Base-by-base conservation (phyloP, 1,140 invertebrate species). In the Chironomus tepperi region DNA sequence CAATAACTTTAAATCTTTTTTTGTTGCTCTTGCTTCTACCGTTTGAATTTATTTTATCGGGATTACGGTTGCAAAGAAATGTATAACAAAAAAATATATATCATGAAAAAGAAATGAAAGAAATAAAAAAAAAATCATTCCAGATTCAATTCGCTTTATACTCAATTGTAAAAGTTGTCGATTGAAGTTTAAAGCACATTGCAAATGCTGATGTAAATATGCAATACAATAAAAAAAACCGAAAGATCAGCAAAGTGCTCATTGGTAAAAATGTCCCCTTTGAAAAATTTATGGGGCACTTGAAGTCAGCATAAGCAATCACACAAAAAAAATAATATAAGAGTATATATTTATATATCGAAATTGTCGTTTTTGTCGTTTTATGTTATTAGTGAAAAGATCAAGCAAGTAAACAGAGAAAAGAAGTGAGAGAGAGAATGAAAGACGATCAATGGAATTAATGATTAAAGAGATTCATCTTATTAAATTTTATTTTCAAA, bases 401-500 rank as follows among this genome's bases (percentile, higher is more conserved):
- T 34, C 24, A 34, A 34, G 24, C 24, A 34, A 34, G 24, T 34
- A 34, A 34, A 34, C 24, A 34, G 24, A 34, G 24, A 34, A 34
- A 34, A 34, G 24, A 34, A 34, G 24, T 57, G 47, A 57, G 47
- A 34, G 24, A 34, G 47, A 57, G 47, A 57, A 57, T 34, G 24
- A 34, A 34, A 34, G 24, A 34, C 24, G 24, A 34, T 34, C 24
- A 34, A 34, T 57, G 47, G 47, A 57, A 57, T 57, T 57, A 57
- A 57, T 57, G 47, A 57, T 57, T 57, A 57, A 57, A 57, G n/a
- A 57, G 8, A 57, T 57, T 57, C 47, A 57, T 57, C 47, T 57
- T 57, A 57, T 57, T 57, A 57, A 57, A 57, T 57, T 57, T 12
- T 57, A 57, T 57, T 57, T 57, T 57, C 3, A 57, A 15, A 57